Evolutionary conservation across 2,797 vertebrate genomes (phyloP), one percentile per base, ranked within the genome.

Genomic region (Rhabdomys pumilio): DNA sequence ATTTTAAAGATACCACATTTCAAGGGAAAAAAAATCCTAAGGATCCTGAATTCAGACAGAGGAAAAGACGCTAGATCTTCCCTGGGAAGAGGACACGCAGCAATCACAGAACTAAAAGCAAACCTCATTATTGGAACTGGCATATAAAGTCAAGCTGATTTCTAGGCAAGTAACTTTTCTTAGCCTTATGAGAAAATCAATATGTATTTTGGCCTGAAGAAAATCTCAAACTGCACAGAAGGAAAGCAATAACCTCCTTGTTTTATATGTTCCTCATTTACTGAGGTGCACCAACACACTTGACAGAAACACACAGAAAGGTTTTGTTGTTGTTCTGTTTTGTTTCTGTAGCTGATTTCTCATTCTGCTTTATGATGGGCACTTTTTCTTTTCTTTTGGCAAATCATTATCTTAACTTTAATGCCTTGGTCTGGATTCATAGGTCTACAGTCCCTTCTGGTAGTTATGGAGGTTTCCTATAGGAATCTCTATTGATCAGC

Each of bases 181-280:
- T 93, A 94, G 79, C 67, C 20, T 77, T 31, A 69, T 63, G 69
- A 93, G 63, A 97, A 93, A 96, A 97, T 96, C 85, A 97, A 19
- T 89, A 93, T n/a, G 53, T 41, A 93, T 95, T 95, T 84, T 86
- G 47, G 17, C 41, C 31, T 77, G 57, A 93, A 79, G 81, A 96
- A 97, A 95, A 92, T 92, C 93, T 92, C 50, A 88, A 82, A 89
- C 73, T 72, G 24, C 29, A 76, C 81, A 29, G 67, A 96, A 95
- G 41, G 29, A 92, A 81, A 94, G 38, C 11, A 59, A 73, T 47
- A 79, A 76, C 59, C 79, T 81, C 87, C 50, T 89, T 41, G 85
- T 95, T 92, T 77, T 86, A 67, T 31, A 84, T 22, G 29, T 77
- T 72, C 53, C 1, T 19, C 93, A 19, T 69, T 91, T 90, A 84